phyloP scores from a whole-genome alignment of 2,888 invertebrate species.

The Hirtodrosophila cameraria region DNA sequence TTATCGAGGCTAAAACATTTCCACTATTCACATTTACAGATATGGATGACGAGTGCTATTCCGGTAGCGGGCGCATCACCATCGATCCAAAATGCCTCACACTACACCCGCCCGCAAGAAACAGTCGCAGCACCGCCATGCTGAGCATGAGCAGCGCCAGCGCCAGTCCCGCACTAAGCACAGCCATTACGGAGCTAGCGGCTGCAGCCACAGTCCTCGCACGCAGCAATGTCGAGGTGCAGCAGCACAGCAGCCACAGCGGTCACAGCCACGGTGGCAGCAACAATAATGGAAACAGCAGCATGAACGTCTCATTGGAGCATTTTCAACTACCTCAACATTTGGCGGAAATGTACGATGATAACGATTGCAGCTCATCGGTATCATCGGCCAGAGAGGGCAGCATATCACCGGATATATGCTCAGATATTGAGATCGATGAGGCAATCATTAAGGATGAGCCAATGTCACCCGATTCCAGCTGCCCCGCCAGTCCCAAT shows the following conservation, averaged over 20 bases:
- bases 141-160: conserved; percentile 55
- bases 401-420: conserved; percentile 80
- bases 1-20: neutral
- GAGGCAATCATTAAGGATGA: conserved; percentile 89
- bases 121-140: conserved; percentile 54
- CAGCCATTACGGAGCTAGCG: conserved; percentile 55
- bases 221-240: conserved; percentile 23
- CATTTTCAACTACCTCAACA: conserved; percentile 80
- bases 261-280: conserved; percentile 22
- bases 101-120: conserved; percentile 63
- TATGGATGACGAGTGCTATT: conserved; percentile 95
- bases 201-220: conserved; percentile 37
- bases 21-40: conserved; percentile 85
- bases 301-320: conserved; percentile 54
- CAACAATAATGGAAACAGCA: conserved; percentile 29
- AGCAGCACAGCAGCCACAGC: conserved; percentile 26
- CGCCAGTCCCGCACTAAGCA: conserved; percentile 57
- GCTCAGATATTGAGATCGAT: conserved; percentile 84
- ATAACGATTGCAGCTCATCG: conserved; percentile 71
- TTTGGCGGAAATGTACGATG: conserved; percentile 64
- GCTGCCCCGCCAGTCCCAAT: conserved; percentile 88
- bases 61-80: conserved; percentile 85
- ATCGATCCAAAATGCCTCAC: conserved; percentile 79
- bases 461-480: conserved; percentile 90
- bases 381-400: conserved; percentile 73